Evolutionary conservation across 1,140 invertebrate genomes (phyloP).

Genomic region (Phortica variegata): DNA sequence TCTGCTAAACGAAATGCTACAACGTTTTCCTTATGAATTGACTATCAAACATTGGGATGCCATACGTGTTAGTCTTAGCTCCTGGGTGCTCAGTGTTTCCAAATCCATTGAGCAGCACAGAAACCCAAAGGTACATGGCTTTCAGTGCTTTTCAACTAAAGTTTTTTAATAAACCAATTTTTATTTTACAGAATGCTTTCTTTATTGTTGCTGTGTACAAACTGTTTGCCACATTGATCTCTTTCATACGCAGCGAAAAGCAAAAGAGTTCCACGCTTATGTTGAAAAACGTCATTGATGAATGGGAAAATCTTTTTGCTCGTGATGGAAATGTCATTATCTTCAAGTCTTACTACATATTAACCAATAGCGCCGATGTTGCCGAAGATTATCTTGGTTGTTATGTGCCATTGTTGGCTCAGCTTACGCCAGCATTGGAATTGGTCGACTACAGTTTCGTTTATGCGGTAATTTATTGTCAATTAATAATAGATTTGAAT

Average conservation of each 20-base stretch:
- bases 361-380: conserved; percentile 30
- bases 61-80: conserved; percentile 64
- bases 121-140: conserved; percentile 54
- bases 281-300: conserved; percentile 59
- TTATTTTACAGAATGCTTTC: conserved; percentile 54
- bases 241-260: conserved; percentile 58
- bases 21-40: conserved; percentile 56
- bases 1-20: conserved; percentile 57
- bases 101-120: conserved; percentile 55
- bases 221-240: conserved; percentile 58
- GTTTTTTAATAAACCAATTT: background rate
- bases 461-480: conserved; percentile 27
- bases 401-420: conserved; percentile 24
- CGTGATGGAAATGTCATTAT: conserved; percentile 59
- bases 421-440: conserved; percentile 29
- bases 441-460: conserved; percentile 37
- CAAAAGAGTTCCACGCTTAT: conserved; percentile 57
- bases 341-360: conserved; percentile 58
- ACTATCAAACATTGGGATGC: conserved; percentile 66
- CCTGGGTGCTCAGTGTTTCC: conserved; percentile 62
- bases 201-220: conserved; percentile 60
- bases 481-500: background rate
- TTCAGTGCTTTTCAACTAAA: background rate
- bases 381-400: conserved; percentile 19
- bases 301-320: conserved; percentile 64